These are phyloP conservation scores for Hirudo medicinalis DNA, from an alignment of 1,140 invertebrate species.

Conservation along the genomic window DNA sequence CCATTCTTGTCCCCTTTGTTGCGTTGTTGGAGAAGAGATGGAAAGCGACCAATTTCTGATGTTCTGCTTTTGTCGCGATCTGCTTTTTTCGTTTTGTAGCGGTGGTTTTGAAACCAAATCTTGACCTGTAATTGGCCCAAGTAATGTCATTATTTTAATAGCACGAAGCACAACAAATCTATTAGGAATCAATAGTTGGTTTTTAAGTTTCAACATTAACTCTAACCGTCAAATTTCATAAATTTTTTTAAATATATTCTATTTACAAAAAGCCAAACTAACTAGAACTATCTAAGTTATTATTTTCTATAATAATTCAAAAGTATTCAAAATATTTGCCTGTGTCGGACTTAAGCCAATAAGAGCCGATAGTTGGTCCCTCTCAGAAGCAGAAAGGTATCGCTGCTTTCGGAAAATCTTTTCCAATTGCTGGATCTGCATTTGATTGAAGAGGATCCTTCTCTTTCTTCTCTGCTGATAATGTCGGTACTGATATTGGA, in stretches of 20 bases:
- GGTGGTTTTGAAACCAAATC: constrained; percentile 9
- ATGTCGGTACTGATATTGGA: neutral
- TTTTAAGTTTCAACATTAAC: too few species aligned
- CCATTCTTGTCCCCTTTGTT: too few species aligned
- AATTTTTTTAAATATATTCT: too few species aligned
- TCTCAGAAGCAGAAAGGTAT: constrained; percentile 7
- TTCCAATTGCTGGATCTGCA: constrained; percentile 3
- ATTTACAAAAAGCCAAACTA: too few species aligned
- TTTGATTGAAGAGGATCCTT: neutral
- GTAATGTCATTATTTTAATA: neutral
- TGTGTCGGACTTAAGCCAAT: constrained; percentile 4
- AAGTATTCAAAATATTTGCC: neutral
- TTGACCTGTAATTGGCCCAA: neutral
- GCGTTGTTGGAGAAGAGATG: too few species aligned
- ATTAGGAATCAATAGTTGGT: too few species aligned
- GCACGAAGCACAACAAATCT: neutral
- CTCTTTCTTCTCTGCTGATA: constrained; percentile 7
- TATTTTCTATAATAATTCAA: too few species aligned
- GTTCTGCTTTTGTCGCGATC: neutral
- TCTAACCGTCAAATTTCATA: too few species aligned
- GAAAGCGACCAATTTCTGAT: neutral
- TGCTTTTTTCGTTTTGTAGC: constrained; percentile 5
- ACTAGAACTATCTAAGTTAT: too few species aligned
- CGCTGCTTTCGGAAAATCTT: neutral
- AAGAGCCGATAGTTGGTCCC: neutral